Conservation (phyloP, 2,888 invertebrate species). For the Tiliacea aurago region DNA sequence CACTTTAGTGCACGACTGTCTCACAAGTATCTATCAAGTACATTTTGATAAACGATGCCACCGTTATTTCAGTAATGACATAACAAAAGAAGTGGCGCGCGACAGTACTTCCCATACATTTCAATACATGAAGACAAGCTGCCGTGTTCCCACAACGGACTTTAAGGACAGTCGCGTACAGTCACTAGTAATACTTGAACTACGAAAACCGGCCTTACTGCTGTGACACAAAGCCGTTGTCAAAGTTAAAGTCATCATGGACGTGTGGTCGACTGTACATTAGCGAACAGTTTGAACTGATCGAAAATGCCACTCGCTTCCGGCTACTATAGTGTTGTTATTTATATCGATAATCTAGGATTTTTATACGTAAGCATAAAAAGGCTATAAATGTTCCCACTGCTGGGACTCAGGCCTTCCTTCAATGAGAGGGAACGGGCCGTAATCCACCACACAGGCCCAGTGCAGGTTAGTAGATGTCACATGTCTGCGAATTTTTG, state of each 20-base stretch:
- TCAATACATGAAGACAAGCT: conserved; percentile 38
- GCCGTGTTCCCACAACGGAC: conserved; percentile 45
- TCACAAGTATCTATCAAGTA: background rate
- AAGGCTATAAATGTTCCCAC: no score
- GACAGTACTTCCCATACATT: conserved; percentile 48
- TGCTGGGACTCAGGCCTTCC: no score
- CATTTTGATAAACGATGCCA: conserved; percentile 7
- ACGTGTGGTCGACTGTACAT: conserved; percentile 53
- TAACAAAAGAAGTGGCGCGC: conserved; percentile 41
- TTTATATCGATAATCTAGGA: conserved; percentile 46
- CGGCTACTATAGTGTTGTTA: conserved; percentile 60
- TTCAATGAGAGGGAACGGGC: no score
- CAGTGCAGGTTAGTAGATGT: no score
- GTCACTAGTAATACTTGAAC: background rate
- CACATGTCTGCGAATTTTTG: no score
- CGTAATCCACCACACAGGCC: no score
- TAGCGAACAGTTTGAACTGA: conserved; percentile 73
- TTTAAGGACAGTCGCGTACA: conserved; percentile 62
- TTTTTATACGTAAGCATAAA: no score
- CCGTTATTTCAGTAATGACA: conserved; percentile 6
- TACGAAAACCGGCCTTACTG: background rate
- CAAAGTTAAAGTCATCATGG: background rate
- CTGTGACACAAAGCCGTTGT: background rate
- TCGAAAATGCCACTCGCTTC: conserved; percentile 71
- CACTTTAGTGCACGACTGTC: conserved; percentile 17